Evolutionary conservation across 2,797 vertebrate genomes (phyloP), one percentile per base, ranked within the genome.

Genomic region (Gymnocypris eckloni): DNA sequence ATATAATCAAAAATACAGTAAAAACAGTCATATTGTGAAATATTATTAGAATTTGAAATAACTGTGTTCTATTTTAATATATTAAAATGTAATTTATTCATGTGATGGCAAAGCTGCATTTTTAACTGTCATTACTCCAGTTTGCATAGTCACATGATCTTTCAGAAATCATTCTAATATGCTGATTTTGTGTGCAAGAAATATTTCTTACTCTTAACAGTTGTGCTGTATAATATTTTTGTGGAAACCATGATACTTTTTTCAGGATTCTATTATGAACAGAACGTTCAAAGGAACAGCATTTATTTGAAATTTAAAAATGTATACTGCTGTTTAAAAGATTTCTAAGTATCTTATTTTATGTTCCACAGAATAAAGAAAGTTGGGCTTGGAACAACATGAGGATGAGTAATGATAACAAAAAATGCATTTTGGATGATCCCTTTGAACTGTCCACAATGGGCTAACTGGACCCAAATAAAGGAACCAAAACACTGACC

Each of bases 301-400:
- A 75, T 75, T 20, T 6, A 75, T 52, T 75, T 75, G 8, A 75
- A 67, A 67, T 67, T 16, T 5, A 67, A 67, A 67, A 67, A 37
- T 33, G 64, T 67, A 37, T 4, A 37, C 15, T 18, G 66, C 33
- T 37, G 33, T 37, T 37, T 18, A 67, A 67, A 67, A 67, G 3
- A 18, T 37, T 33, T 67, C 64, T 67, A 67, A 37, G 66, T 67
- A 37, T 18, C 33, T 28, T 64, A 0, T 67, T 67, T 67, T 67
- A 67, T 37, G 33, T 67, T 67, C 7, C 25, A 67, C 33, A 67
- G 66, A 37, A 37, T 67, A 18, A 37, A 67, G 28, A 67, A 4
- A 67, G 7, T 4, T 15, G 9, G 15, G 15, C 28, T 67, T 67
- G 64, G 64, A 67, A 67, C 66, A 9, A 20, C 15, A 67, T 37